Evolutionary conservation across 1,140 invertebrate genomes (phyloP), one percentile per base, ranked within the genome.

Genomic region (Diploscapter pachys): DNA sequence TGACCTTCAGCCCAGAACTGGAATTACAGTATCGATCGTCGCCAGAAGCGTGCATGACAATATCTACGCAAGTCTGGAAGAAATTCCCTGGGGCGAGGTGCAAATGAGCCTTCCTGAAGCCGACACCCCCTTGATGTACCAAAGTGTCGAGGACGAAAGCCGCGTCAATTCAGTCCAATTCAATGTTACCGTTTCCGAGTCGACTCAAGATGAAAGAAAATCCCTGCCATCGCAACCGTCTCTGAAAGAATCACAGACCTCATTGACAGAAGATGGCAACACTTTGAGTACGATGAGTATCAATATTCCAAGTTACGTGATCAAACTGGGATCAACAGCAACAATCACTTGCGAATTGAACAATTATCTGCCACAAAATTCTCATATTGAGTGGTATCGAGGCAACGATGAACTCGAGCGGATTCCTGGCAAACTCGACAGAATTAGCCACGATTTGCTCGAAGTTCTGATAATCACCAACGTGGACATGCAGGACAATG

Each of bases 301-400:
- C 52, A 78, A 81, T 56, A 77, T 85, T 70, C 82, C 82, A 52
- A 79, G 80, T n/a, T 83, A 83, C 65, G 79, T 84, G 6, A 83
- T 83, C 49, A 82, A 82, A 57, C 53, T 76, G 51, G 82, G 80
- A 48, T 85, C 83, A 6, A 84, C 83, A 8, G 83, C 83, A 1
- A 78, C 80, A 5, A 84, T 84, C 31, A 84, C 83, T 5, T 85
- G 83, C 67, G 83, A 84, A 72, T 63, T 84, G 48, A 85, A 84
- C 67, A 79, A 72, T 51, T 83, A 73, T 65, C 69, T 83, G 62
- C 67, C 72, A 6, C 62, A 67, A 51, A 57, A 77, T 13, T 56
- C 75, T 5, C 57, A 71, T 8, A 82, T 83, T 67, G 79, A 79
- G 9, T 81, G 81, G 81, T 80, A 62, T 49, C 73, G 71, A 68